Conservation (phyloP, 2,113 vertebrate species). For the Platichthys flesus region DNA sequence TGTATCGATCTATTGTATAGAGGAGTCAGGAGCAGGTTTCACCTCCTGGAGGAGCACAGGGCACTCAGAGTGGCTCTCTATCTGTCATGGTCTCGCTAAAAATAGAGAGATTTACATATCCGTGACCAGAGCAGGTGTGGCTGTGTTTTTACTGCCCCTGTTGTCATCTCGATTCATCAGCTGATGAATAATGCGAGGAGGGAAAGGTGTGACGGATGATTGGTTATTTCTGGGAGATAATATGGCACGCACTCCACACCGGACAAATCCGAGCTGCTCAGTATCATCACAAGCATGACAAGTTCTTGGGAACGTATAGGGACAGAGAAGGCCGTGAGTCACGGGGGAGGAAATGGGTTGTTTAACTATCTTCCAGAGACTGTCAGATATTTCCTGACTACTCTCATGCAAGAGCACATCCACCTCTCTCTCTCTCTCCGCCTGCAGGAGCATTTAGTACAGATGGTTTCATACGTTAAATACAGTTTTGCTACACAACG, state of each 20-base stretch:
- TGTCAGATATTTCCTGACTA: conserved; percentile 62
- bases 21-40: conserved; percentile 16
- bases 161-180: neutral
- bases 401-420: conserved; percentile 26
- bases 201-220: neutral
- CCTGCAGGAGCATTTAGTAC: neutral
- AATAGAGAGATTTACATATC: conserved; percentile 47
- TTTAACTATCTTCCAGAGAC: conserved; percentile 51
- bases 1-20: too few relatives aligned
- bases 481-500: neutral
- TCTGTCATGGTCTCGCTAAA: conserved; percentile 17
- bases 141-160: neutral
- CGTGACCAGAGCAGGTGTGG: conserved; percentile 32
- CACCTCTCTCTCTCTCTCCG: conserved; percentile 7
- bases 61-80: too few relatives aligned
- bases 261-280: conserved; percentile 50
- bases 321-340: conserved; percentile 50
- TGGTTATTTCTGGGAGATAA: neutral
- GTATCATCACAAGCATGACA: conserved; percentile 61
- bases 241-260: neutral
- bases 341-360: conserved; percentile 70
- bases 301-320: conserved; percentile 59
- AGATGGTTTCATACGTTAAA: neutral
- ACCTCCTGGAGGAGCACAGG: neutral
- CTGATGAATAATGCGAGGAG: neutral